Base-by-base conservation (phyloP, 2,888 invertebrate genomes). In the Hypercompe scribonia region DNA sequence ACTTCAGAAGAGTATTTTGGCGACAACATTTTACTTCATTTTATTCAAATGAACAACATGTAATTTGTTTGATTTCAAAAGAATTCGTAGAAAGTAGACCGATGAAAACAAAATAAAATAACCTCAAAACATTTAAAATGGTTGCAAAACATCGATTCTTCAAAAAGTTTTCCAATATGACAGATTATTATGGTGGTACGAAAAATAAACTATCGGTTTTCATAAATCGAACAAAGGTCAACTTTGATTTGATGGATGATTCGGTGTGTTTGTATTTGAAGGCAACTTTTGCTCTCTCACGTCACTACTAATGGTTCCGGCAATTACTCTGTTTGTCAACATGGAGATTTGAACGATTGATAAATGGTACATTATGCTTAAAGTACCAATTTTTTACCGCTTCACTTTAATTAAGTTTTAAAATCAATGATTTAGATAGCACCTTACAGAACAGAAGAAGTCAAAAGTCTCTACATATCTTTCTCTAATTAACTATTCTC, bases 191-290 rank as follows among this genome's bases (percentile, higher is more conserved):
- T 84, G 78, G 85, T 81, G 85, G 84, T 82, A 84, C 81, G 86
- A 81, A 90, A 89, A 89, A 88, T 87, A 90, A 92, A 91, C 91
- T 92, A 92, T 91, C 90, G 84, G 90, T 88, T 92, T 92, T 91
- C 91, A 89, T 91, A 91, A 91, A 92, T 89, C 91, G 91, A 90
- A 89, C 89, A 87, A 88, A 89, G 90, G 91, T 92, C 90, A 90
- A 90, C 88, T 90, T 89, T 88, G 89, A 89, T 89, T 90, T 92
- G 92, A 92, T 92, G 89, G 92, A 92, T 92, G 90, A 86, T 88
- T 86, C 84, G 83, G 78, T 85, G 82, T 83, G 84, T 84, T 86
- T 82, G 80, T 81, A 78, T 74, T 82, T 69, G 36, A 68, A 75
- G 65, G 72, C 72, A 71, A 75, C 68, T 24, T 42, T 39, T 36